A percentile compares a stretch with the other conserved stretches of the same genome.
Conservation (phyloP, 2,888 invertebrate genomes). For the Zaprionus lineosus region DNA sequence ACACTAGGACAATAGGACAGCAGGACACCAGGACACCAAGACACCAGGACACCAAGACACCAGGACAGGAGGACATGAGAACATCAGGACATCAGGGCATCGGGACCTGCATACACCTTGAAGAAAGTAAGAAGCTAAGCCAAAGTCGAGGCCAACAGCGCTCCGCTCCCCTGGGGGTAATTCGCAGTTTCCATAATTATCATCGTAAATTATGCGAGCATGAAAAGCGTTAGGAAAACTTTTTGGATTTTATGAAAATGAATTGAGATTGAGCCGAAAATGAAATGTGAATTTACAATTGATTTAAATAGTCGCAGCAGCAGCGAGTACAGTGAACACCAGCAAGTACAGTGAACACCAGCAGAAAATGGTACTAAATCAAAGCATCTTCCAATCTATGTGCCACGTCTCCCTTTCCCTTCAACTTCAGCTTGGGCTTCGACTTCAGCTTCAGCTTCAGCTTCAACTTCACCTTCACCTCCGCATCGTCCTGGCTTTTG, state of each 20-base stretch:
- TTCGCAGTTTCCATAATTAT: slow-evolving; percentile 80
- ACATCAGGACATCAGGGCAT: neutral
- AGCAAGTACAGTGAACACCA: neutral
- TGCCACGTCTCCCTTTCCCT: neutral
- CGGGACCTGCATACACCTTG: slow-evolving; percentile 6
- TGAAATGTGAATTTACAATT: slow-evolving; percentile 73
- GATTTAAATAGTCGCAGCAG: slow-evolving; percentile 67
- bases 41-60: neutral
- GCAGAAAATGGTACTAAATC: slow-evolving; percentile 56
- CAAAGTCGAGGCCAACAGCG: slow-evolving; percentile 6
- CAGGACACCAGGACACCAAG: neutral
- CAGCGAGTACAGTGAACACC: too few species aligned
- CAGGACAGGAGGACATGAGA: slow-evolving; percentile 1
- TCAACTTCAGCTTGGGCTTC: too few species aligned
- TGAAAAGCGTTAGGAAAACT: slow-evolving; percentile 37
- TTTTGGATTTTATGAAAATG: slow-evolving; percentile 78
- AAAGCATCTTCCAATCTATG: slow-evolving; percentile 53
- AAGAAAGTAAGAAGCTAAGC: slow-evolving; percentile 42
- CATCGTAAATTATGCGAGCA: slow-evolving; percentile 78
- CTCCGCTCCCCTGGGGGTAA: slow-evolving; percentile 77
- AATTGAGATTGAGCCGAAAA: slow-evolving; percentile 72
- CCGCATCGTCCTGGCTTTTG: slow-evolving; percentile 22
- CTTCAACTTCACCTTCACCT: slow-evolving; percentile 10
- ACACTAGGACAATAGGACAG: slow-evolving; percentile 14
- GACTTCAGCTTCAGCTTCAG: too few species aligned